Conservation (phyloP, 1,140 invertebrate genomes). For the Lithobius niger region DNA sequence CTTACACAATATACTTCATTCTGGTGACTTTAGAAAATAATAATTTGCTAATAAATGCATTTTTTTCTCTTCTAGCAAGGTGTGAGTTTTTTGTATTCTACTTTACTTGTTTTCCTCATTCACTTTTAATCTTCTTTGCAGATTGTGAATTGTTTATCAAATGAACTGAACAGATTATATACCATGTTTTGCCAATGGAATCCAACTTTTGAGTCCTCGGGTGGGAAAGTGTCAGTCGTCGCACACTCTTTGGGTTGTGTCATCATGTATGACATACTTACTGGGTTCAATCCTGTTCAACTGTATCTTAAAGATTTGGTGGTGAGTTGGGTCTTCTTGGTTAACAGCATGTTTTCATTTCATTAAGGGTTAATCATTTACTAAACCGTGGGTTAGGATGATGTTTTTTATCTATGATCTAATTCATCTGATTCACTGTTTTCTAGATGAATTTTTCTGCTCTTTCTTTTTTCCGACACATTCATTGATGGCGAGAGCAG, state of each 20-base stretch:
- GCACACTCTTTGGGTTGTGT: conserved; percentile 69
- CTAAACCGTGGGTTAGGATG: too few relatives aligned
- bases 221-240: conserved; percentile 56
- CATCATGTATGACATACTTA: conserved; percentile 64
- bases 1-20: too few relatives aligned
- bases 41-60: too few relatives aligned
- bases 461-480: too few relatives aligned
- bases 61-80: too few relatives aligned
- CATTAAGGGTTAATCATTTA: too few relatives aligned
- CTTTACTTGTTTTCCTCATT: too few relatives aligned
- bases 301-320: conserved; percentile 24
- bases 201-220: conserved; percentile 46
- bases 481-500: too few relatives aligned
- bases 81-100: too few relatives aligned
- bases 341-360: conserved; percentile 18
- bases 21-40: too few relatives aligned
- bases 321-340: conserved; percentile 12
- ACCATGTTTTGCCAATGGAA: conserved; percentile 53
- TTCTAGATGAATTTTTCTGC: too few relatives aligned
- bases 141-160: conserved; percentile 51
- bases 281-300: conserved; percentile 46
- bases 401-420: conserved; percentile 14
- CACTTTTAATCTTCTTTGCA: conserved; percentile 22
- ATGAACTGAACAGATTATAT: conserved; percentile 55
- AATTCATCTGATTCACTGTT: too few relatives aligned